Evolutionary conservation across 1,140 invertebrate species (phyloP).

Genomic region (Eubasilissa regina): DNA sequence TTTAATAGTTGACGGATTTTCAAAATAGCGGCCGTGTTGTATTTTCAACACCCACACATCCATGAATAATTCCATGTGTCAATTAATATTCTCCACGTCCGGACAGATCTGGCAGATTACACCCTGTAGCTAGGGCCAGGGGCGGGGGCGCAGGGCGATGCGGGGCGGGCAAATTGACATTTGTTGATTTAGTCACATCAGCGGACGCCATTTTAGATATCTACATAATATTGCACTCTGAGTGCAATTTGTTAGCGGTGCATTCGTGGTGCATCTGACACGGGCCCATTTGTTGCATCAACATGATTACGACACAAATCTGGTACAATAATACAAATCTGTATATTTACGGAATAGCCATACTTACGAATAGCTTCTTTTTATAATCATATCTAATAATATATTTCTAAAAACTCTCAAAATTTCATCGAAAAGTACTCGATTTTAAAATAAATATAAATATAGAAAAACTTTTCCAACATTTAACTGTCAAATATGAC

Average conservation of each 20-base stretch:
- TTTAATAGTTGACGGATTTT: too few species aligned
- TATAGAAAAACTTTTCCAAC: too few species aligned
- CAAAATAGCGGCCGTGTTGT: too few species aligned
- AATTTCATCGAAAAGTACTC: too few species aligned
- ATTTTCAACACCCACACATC: conserved; percentile 8
- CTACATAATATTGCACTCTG: conserved; percentile 52
- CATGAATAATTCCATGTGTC: conserved; percentile 48
- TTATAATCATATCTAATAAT: too few species aligned
- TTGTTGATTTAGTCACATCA: conserved; percentile 53
- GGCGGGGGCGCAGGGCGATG: background rate
- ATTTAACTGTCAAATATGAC: too few species aligned
- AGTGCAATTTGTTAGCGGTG: conserved; percentile 41
- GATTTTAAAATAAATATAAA: too few species aligned
- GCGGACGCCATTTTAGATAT: background rate
- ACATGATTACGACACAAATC: background rate
- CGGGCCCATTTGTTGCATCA: conserved; percentile 4
- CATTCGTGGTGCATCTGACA: background rate
- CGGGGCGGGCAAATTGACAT: conserved; percentile 47
- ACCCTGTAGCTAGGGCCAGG: background rate
- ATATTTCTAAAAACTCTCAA: too few species aligned
- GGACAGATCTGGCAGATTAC: conserved; percentile 27
- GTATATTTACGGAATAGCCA: too few species aligned
- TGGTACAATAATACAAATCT: too few species aligned
- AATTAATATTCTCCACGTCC: conserved; percentile 15
- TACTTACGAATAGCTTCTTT: too few species aligned